These are phyloP conservation scores for Chrysocyon brachyurus DNA, from an alignment of 2,797 vertebrate genomes.

Conservation along the genomic window DNA sequence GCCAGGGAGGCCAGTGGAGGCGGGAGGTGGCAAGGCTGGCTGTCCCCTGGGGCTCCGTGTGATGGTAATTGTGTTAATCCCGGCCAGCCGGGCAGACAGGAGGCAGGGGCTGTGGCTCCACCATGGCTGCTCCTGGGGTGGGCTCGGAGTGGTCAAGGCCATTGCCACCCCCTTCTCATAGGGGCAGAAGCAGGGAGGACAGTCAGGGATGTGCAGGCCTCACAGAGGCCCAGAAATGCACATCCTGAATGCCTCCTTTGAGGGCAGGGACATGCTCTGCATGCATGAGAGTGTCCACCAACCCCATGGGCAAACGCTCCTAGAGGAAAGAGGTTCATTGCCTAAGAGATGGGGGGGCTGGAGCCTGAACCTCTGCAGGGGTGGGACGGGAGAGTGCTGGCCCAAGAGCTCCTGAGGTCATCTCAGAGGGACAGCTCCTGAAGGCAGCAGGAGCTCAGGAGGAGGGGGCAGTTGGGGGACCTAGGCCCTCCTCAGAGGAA, in stretches of 20 bases:
- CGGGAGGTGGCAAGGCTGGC: conserved; percentile 56
- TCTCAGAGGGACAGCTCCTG: not conserved
- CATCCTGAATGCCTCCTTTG: no score
- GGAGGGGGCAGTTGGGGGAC: not conserved
- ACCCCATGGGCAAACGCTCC: not conserved
- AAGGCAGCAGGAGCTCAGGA: not conserved
- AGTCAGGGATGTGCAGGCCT: not conserved
- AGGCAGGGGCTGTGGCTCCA: conserved; percentile 60
- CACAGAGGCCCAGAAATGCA: not conserved
- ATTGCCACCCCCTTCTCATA: not conserved
- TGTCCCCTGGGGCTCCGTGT: conserved; percentile 76
- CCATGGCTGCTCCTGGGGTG: conserved; percentile 39
- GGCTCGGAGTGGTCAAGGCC: not conserved
- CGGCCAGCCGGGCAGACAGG: conserved; percentile 61
- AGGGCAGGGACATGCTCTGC: not conserved
- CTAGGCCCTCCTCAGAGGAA: not conserved
- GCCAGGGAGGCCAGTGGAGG: conserved; percentile 68
- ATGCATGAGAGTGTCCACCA: fast-evolving
- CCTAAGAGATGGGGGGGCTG: not conserved
- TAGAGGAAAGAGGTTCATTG: not conserved
- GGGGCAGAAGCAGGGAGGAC: not conserved
- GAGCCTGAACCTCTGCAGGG: not conserved
- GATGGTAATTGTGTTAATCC: conserved; percentile 83
- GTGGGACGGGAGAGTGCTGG: not conserved
- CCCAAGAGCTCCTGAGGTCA: not conserved